These are phyloP conservation scores for Drusus annulatus DNA, from an alignment of 1,140 invertebrate genomes.

Conservation along the genomic window DNA sequence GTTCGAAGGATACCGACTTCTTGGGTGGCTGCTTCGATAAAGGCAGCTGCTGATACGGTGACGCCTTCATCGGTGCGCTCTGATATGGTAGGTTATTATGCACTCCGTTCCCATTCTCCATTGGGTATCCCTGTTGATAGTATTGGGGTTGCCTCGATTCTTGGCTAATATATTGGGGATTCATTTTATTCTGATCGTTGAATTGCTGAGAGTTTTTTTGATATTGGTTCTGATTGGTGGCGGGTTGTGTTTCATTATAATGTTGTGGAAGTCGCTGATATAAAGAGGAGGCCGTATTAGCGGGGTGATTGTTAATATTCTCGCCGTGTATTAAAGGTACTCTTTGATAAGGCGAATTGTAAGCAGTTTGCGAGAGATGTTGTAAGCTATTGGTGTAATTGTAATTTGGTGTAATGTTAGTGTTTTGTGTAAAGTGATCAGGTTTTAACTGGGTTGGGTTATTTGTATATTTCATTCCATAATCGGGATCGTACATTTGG, in stretches of 20 bases:
- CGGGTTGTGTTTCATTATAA: constrained; percentile 38
- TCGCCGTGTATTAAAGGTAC: constrained; percentile 59
- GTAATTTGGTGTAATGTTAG: constrained; percentile 40
- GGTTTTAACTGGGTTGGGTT: constrained; percentile 31
- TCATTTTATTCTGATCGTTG: constrained; percentile 50
- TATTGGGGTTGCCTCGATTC: constrained; percentile 51
- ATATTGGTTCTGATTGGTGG: constrained; percentile 31
- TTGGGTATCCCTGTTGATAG: constrained; percentile 49
- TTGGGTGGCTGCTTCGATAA: constrained; percentile 72
- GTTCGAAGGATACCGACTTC: constrained; percentile 79
- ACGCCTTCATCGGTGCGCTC: constrained; percentile 49
- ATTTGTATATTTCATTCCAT: constrained; percentile 48
- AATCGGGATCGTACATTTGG: constrained; percentile 45
- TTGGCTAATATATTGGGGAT: constrained; percentile 58
- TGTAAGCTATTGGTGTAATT: constrained; percentile 41
- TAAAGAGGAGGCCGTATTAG: constrained; percentile 36
- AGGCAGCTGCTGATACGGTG: constrained; percentile 72
- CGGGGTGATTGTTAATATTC: constrained; percentile 22
- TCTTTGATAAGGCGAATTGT: constrained; percentile 61
- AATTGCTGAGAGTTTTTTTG: constrained; percentile 51
- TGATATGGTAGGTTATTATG: constrained; percentile 57
- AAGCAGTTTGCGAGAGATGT: constrained; percentile 60
- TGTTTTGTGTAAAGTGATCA: constrained; percentile 43
- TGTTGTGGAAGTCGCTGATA: constrained; percentile 55
- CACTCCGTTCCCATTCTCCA: constrained; percentile 41